Percentiles rank a stretch among this genome's conserved stretches.
These are phyloP conservation scores for Rhinoderma darwinii DNA, from an alignment of 2,113 vertebrate species.

Conservation along the genomic window DNA sequence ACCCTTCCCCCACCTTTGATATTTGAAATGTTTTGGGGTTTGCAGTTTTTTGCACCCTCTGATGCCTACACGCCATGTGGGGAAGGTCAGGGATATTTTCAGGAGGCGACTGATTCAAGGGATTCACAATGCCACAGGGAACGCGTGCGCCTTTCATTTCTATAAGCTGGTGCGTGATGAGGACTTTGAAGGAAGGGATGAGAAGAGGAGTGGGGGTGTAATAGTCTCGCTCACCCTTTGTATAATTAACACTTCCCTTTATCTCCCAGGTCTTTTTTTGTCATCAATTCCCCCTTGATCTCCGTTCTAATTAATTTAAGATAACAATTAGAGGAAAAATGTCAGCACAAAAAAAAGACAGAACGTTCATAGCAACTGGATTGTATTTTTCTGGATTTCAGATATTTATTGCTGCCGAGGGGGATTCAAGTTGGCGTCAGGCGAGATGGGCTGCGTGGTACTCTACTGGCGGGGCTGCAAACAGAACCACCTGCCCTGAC, in stretches of 20 bases:
- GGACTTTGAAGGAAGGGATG: conserved; percentile 44
- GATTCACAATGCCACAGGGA: conserved; percentile 31
- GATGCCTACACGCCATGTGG: not conserved
- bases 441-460: not conserved
- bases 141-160: conserved; percentile 26
- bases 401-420: not conserved
- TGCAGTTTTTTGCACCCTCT: not conserved
- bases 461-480: not conserved
- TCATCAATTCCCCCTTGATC: conserved; percentile 57
- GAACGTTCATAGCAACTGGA: not conserved
- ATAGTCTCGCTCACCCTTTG: conserved; percentile 41
- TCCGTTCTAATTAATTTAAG: conserved; percentile 57
- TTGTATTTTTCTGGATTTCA: no score
- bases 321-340: conserved; percentile 53
- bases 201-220: conserved; percentile 1
- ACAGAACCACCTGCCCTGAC: conserved; percentile 27
- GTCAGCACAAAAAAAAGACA: conserved; percentile 31
- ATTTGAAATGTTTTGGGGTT: not conserved
- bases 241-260: conserved; percentile 58
- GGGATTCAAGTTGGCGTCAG: conserved; percentile 1
- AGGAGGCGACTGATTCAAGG: conserved; percentile 17
- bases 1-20: not conserved
- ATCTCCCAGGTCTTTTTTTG: conserved; percentile 53
- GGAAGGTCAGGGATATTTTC: conserved; percentile 26
- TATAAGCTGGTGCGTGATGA: conserved; percentile 23